Evolutionary conservation across 2,113 vertebrate genomes (phyloP), one percentile per base, ranked within the genome.

Genomic region (Heterochromis multidens): DNA sequence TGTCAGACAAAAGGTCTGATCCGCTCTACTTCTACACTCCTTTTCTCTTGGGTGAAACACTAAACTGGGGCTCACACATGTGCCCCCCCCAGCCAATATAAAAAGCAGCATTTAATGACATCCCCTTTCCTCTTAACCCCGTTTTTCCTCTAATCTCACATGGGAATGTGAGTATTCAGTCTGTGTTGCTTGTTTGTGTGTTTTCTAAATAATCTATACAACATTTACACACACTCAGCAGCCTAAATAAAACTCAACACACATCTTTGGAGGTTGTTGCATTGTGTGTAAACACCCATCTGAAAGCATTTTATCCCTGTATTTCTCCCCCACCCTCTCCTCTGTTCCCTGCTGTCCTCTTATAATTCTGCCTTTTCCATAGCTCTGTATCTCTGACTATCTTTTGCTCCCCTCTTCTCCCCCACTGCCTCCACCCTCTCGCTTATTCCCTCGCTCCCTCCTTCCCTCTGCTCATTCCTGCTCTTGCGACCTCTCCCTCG

Each of bases 1-100:
- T 88, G 88, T 87, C 88, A 87, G 91, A 90, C 87, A 91, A 94
- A 93, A 85, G 86, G 63, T 87, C 92, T 82, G 90, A 91, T 89
- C 77, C 23, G 4, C 79, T 89, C 81, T 33, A 54, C 88, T 46
- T 61, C 86, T 86, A 14, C 77, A 13, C 85, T 87, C 52, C 57
- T 85, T 87, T 83, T 25, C 87, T 92, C 88, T 52, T 31, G 76
- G 83, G 81, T 92, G 93, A 93, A 95, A 94, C 89, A 89, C 86
- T 91, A 93, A 93, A 92, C 94, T 91, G 78, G 80, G 84, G 72
- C 89, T 88, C 85, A 58, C 87, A 59, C 80, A 83, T 62, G 25
- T 6, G 13, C 1, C 60, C 83, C 70, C 46, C 17, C 19, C 58
- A 57, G 80, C 77, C 77, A 67, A 77, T 57, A 83, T 80, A 87